phyloP scores from a whole-genome alignment of 2,113 vertebrate genomes.

The Tylochromis polylepis region DNA sequence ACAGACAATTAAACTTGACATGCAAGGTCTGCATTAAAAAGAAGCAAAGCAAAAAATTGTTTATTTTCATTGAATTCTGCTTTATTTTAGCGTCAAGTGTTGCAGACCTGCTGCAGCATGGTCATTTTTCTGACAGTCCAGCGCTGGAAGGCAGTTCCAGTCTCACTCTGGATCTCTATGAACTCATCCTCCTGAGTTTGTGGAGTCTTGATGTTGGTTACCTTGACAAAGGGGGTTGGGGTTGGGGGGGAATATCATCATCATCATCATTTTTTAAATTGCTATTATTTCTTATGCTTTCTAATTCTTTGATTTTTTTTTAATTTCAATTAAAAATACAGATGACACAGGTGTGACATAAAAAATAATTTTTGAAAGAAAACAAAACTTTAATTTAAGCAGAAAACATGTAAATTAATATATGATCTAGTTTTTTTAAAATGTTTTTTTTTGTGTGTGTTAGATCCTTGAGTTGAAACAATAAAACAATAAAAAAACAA shows the following conservation, averaged over 20 bases:
- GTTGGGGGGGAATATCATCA: not conserved
- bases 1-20: not conserved
- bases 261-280: not conserved
- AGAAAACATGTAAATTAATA: not conserved
- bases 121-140: conserved; percentile 89
- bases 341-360: not conserved
- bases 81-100: not conserved
- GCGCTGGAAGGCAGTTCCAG: conserved; percentile 93
- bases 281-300: not conserved
- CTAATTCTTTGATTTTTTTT: not conserved
- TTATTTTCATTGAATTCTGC: not conserved
- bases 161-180: conserved; percentile 98
- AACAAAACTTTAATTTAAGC: not conserved
- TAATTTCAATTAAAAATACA: not conserved
- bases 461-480: not conserved
- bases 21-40: not conserved
- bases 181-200: conserved; percentile 92
- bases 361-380: not conserved
- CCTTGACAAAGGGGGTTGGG: conserved; percentile 62
- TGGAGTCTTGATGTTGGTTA: conserved; percentile 90
- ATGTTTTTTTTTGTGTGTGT: not conserved
- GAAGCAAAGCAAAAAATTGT: not conserved
- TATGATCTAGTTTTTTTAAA: rapidly evolving
- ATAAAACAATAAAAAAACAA: not conserved
- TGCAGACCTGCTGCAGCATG: conserved; percentile 85